Base-by-base conservation (phyloP, 2,113 vertebrate genomes). In the Arothron firmamentum region DNA sequence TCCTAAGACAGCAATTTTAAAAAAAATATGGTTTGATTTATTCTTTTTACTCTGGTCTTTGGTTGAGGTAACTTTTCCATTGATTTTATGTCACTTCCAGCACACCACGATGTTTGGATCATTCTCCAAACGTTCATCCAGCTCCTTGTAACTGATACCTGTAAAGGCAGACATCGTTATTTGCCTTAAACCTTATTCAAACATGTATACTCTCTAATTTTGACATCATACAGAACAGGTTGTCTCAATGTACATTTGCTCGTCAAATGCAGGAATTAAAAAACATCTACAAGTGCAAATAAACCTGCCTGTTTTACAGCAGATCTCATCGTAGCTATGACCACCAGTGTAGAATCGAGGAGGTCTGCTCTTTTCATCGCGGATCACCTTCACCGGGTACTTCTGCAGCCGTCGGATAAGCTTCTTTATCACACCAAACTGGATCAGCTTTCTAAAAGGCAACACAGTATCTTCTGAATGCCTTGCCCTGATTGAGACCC, bases 281-380 rank as follows among this genome's bases (percentile, higher is more conserved):
- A 12, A 12, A 38, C n/a, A 9, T 31, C 28, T 9, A 31, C 18
- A 19, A 11, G 6, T 45, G 11, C 3, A 45, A 45, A 52, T 14
- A 56, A 51, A 73, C 85, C 47, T 85, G 92, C 97, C 97, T 0
- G 96, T 99, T 89, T 98, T 98, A 84, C 97, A 99, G 90, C 97
- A 98, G 84, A 99, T 99, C 84, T 99, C 96, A 25, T 99, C 97
- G 0, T 98, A 98, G 88, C 96, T 98, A 77, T 99, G 97, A 62
- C 94, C 95, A 23, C 97, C 97, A 0, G 97, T 97, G 63, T 93
- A 99, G 21, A 98, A 93, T 13, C 94, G 92, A 19, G 95, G 94
- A 0, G 92, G 93, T 58, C 92, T 92, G 85, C 92, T 94, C 43
- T 91, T 89, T 58, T 97, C 95, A 0, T 98, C 96, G 3, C 88